phyloP scores from a whole-genome alignment of 2,797 vertebrate species.

The Chaetodon trifasciatus region DNA sequence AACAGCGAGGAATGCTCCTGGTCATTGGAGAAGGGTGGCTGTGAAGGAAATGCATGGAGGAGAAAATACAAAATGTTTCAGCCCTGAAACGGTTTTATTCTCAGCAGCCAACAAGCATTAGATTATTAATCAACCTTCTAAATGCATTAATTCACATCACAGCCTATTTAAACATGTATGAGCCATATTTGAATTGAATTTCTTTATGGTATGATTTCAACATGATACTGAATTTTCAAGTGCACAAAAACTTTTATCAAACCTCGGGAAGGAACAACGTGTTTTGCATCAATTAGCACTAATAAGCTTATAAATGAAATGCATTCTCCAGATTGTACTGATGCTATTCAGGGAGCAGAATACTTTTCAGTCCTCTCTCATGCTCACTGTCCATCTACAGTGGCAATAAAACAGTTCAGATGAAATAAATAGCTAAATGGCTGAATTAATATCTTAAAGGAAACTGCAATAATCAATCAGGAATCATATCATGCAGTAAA shows the following conservation, averaged over 20 bases:
- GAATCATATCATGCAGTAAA: neutral
- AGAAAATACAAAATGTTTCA: conserved; percentile 44
- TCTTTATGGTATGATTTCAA: conserved; percentile 2
- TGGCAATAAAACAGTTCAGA: neutral
- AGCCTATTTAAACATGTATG: neutral
- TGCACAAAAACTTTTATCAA: conserved; percentile 44
- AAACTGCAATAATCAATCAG: neutral
- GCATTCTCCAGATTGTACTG: neutral
- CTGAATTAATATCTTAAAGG: neutral
- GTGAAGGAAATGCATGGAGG: conserved; percentile 44
- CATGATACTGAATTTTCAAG: neutral
- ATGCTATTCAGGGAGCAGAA: neutral
- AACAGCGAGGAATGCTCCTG: conserved; percentile 50
- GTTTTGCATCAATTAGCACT: neutral
- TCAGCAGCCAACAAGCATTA: conserved; percentile 22
- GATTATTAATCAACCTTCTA: conserved; percentile 1
- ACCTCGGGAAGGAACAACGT: neutral
- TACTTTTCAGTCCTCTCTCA: conserved; percentile 15
- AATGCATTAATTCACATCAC: neutral
- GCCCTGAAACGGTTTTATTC: conserved; percentile 36
- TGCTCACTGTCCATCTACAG: neutral
- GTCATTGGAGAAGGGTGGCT: conserved; percentile 48
- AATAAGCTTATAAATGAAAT: neutral
- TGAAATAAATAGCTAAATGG: conserved; percentile 3
- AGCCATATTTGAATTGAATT: neutral